These are phyloP conservation scores for Nautilus pompilius DNA, from an alignment of 1,140 invertebrate species.

Conservation along the genomic window DNA sequence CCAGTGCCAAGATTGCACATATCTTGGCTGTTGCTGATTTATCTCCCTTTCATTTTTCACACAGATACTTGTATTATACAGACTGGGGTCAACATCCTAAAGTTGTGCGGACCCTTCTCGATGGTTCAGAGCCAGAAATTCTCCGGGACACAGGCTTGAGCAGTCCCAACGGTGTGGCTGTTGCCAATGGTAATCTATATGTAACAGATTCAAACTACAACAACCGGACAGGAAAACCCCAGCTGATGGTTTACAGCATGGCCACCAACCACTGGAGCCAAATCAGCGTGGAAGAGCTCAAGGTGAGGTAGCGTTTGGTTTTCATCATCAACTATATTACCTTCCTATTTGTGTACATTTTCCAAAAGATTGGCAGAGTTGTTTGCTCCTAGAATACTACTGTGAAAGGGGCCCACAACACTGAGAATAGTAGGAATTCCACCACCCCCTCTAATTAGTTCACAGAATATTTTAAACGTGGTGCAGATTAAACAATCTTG, in stretches of 20 bases:
- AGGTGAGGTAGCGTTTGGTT: too few species aligned
- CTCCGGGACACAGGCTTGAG: constrained; percentile 20
- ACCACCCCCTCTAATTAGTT: too few species aligned
- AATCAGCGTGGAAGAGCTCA: constrained; percentile 5
- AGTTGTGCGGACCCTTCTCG: constrained; percentile 22
- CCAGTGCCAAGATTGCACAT: too few species aligned
- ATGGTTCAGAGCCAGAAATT: constrained; percentile 23
- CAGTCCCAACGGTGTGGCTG: constrained; percentile 30
- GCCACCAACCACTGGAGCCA: constrained; percentile 18
- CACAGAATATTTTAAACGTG: too few species aligned
- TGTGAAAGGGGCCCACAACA: too few species aligned
- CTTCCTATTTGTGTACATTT: too few species aligned
- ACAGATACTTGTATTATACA: constrained; percentile 32
- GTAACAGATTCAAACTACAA: constrained; percentile 32
- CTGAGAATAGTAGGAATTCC: too few species aligned
- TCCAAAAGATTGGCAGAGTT: too few species aligned
- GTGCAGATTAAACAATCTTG: too few species aligned
- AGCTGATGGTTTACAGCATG: constrained; percentile 22
- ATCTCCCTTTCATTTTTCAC: neutral
- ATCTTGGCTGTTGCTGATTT: too few species aligned
- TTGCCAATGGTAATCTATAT: constrained; percentile 24
- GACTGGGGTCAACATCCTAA: constrained; percentile 33
- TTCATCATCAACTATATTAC: too few species aligned
- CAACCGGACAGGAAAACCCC: constrained; percentile 17
- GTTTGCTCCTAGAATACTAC: too few species aligned